Conservation (phyloP, 2,888 invertebrate species). For the Helicoverpa assulta region DNA sequence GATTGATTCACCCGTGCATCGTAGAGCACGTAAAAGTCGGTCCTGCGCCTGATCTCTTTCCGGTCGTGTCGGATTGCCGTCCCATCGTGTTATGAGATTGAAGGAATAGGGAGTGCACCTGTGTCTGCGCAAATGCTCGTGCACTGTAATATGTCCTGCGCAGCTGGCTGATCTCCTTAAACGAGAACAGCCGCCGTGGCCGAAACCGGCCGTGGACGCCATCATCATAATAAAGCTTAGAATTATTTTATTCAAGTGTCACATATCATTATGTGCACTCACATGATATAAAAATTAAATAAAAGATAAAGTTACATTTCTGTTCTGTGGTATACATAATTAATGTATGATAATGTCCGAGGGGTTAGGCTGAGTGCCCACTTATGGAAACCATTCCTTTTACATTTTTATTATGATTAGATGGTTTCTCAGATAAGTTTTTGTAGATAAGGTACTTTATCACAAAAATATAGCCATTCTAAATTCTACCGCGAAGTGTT, state of each 20-base stretch:
- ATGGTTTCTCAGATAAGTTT: slow-evolving; percentile 43
- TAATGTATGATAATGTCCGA: slow-evolving; percentile 77
- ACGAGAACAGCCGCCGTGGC: too few relatives aligned
- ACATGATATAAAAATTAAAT: slow-evolving; percentile 61
- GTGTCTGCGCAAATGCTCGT: too few relatives aligned
- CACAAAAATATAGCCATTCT: slow-evolving; percentile 23
- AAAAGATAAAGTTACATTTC: slow-evolving; percentile 70
- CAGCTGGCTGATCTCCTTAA: too few relatives aligned
- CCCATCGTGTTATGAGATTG: too few relatives aligned
- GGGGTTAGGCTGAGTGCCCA: slow-evolving; percentile 70
- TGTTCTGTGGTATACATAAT: slow-evolving; percentile 76
- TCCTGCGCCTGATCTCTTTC: too few relatives aligned
- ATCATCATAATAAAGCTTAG: neutral
- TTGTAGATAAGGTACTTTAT: slow-evolving; percentile 33
- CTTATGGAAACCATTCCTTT: slow-evolving; percentile 65
- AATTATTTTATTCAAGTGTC: slow-evolving; percentile 23
- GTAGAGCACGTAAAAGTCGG: too few relatives aligned
- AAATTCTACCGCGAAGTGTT: slow-evolving; percentile 16
- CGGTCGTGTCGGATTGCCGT: too few relatives aligned
- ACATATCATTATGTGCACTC: slow-evolving; percentile 18
- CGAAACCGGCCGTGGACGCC: too few relatives aligned
- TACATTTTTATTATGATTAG: slow-evolving; percentile 58
- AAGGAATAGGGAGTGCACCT: too few relatives aligned
- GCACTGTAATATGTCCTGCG: too few relatives aligned
- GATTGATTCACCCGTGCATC: too few relatives aligned